Evolutionary conservation across 2,888 invertebrate genomes (phyloP).

Genomic region (Chelonus formosanus): DNA sequence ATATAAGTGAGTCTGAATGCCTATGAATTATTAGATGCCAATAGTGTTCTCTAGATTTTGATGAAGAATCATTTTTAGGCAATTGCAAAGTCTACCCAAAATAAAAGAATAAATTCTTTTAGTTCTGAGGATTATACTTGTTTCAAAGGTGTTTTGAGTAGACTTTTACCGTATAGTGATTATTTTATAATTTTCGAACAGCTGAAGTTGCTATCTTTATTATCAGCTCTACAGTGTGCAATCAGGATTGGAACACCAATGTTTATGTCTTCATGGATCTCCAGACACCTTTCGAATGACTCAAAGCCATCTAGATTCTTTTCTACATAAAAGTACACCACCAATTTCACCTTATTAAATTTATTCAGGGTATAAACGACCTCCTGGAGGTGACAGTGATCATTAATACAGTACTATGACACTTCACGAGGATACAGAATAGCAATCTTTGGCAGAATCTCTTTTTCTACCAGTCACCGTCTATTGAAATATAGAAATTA

Average conservation of each 20-base stretch:
- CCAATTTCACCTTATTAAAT: constrained; percentile 89
- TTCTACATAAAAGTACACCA: constrained; percentile 73
- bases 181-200: constrained; percentile 67
- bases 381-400: constrained; percentile 84
- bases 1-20: constrained; percentile 73
- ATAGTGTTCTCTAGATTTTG: constrained; percentile 86
- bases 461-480: too few species aligned
- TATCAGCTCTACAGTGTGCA: constrained; percentile 73
- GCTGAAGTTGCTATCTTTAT: constrained; percentile 72
- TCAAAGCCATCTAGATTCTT: constrained; percentile 72
- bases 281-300: constrained; percentile 76
- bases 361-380: constrained; percentile 81
- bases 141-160: constrained; percentile 86
- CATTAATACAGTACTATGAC: constrained; percentile 96
- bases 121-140: constrained; percentile 84
- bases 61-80: constrained; percentile 74
- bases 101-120: too few species aligned
- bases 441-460: constrained; percentile 75
- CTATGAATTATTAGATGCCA: constrained; percentile 83
- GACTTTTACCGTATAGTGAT: constrained; percentile 84
- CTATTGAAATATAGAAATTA: too few species aligned
- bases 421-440: constrained; percentile 88
- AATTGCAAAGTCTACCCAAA: too few species aligned
- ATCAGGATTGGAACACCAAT: constrained; percentile 67
- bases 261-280: constrained; percentile 63